Conservation (phyloP, 2,888 invertebrate species). For the Mactromeris polynyma region DNA sequence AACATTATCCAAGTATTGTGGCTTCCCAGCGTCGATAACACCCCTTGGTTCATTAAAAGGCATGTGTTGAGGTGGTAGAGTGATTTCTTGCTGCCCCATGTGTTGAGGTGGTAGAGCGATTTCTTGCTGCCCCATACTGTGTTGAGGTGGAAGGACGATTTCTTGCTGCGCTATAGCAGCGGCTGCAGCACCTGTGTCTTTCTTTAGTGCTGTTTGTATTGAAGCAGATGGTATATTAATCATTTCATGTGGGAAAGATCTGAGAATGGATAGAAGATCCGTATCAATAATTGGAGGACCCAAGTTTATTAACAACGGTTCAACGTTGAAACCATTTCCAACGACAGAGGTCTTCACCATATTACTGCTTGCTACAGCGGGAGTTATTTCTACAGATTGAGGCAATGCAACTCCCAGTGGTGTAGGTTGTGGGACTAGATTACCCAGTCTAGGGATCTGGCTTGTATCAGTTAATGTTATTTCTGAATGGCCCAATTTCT, state of each 20-base stretch:
- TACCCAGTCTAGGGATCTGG: neutral
- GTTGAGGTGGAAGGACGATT: neutral
- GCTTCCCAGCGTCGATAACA: neutral
- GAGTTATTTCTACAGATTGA: neutral
- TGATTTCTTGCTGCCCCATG: neutral
- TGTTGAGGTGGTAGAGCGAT: no score
- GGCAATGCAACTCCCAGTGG: neutral
- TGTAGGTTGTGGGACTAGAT: neutral
- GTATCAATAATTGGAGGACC: constrained; percentile 33
- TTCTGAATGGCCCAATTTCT: neutral
- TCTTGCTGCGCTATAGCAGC: neutral
- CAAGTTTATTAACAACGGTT: constrained; percentile 47
- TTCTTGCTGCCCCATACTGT: no score
- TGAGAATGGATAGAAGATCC: constrained; percentile 41
- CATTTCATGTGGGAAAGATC: constrained; percentile 55
- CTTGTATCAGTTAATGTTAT: neutral
- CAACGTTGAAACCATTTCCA: constrained; percentile 7
- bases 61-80: neutral
- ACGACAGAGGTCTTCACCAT: neutral
- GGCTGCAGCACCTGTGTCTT: neutral
- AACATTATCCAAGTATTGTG: neutral
- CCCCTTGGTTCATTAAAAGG: neutral
- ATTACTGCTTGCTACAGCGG: neutral
- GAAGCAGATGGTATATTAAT: constrained; percentile 36
- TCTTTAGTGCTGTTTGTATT: constrained; percentile 48